A percentile compares a stretch with the other conserved stretches of the same genome.
These are phyloP conservation scores for Melopsittacus undulatus DNA, from an alignment of 2,797 vertebrate species.

Conservation along the genomic window DNA sequence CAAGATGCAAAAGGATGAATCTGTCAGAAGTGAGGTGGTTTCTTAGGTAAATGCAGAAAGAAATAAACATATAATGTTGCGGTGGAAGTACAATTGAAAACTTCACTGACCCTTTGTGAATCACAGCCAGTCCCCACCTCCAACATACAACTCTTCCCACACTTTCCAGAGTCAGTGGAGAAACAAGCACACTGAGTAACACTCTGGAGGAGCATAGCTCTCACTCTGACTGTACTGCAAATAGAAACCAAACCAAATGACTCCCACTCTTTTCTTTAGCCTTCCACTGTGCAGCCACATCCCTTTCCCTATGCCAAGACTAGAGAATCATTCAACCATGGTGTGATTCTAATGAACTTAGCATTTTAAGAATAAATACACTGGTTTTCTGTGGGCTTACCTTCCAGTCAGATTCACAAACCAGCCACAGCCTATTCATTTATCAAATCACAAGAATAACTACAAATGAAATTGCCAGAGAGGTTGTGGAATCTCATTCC, in stretches of 20 bases:
- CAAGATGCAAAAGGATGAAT: background rate
- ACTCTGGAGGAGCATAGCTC: background rate
- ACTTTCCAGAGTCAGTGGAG: background rate
- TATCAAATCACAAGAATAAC: background rate
- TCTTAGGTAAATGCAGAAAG: background rate
- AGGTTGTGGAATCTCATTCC: background rate
- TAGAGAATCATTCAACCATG: background rate
- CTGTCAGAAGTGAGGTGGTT: background rate
- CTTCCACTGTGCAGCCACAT: background rate
- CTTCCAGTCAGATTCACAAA: background rate
- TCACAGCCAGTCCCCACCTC: background rate
- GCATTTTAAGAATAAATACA: background rate
- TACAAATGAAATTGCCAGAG: background rate
- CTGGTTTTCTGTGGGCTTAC: background rate
- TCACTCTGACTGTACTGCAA: background rate
- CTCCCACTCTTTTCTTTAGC: background rate
- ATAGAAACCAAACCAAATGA: background rate
- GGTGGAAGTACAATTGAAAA: background rate
- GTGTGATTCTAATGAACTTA: background rate
- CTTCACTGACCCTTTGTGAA: background rate
- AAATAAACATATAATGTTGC: background rate
- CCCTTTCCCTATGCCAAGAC: background rate
- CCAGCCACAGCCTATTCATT: background rate
- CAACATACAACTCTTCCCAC: background rate
- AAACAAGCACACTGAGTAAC: background rate